These are phyloP conservation scores for Dryobotodes eremita DNA, from an alignment of 2,888 invertebrate genomes.

Conservation along the genomic window DNA sequence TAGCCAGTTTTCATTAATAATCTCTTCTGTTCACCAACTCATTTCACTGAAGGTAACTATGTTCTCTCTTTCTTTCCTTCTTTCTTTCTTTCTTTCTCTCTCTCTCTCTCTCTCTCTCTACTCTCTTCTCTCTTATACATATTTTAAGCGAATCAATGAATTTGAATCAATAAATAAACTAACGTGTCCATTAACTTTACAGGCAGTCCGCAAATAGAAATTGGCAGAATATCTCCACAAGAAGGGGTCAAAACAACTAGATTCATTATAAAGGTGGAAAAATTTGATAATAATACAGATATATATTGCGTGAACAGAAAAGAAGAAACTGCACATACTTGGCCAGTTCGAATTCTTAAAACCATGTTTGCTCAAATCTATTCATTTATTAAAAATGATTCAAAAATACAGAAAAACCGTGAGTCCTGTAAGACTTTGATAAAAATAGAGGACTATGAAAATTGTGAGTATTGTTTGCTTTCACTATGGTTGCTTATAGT, in stretches of 20 bases:
- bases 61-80: too few relatives aligned
- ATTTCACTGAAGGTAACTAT: too few relatives aligned
- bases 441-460: not conserved
- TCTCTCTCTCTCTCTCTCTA: too few relatives aligned
- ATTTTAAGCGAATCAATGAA: not conserved
- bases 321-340: too few relatives aligned
- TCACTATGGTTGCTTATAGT: not conserved
- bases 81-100: too few relatives aligned
- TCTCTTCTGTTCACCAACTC: too few relatives aligned
- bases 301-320: not conserved
- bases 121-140: too few relatives aligned
- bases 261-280: slow-evolving; percentile 12
- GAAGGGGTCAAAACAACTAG: fast-evolving
- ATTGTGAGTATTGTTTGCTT: slow-evolving; percentile 22
- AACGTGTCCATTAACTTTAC: not conserved
- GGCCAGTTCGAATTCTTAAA: not conserved
- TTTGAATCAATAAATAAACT: not conserved
- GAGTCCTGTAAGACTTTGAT: too few relatives aligned
- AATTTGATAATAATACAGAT: slow-evolving; percentile 18
- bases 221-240: not conserved
- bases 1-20: too few relatives aligned
- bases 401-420: fast-evolving
- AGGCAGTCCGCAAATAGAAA: not conserved
- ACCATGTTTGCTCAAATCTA: too few relatives aligned
- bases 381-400: not conserved